Conservation (phyloP, 2,888 invertebrate species). For the Lochmaea capreae region DNA sequence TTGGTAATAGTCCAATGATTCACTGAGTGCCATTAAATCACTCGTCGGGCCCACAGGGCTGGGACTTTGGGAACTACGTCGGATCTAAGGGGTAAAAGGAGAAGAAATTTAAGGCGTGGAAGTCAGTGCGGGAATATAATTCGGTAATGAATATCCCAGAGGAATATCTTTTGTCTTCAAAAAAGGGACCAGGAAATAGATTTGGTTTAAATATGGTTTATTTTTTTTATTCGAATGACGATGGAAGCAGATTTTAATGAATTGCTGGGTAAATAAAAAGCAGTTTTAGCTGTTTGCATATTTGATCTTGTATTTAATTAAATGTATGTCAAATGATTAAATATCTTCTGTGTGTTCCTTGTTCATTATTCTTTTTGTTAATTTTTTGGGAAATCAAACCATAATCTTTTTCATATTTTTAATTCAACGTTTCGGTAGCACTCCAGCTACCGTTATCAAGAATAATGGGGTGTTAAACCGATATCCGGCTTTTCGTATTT, state of each 20-base stretch:
- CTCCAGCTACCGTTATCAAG: too few species aligned
- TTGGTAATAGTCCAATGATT: slow-evolving; percentile 33
- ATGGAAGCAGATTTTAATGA: not conserved
- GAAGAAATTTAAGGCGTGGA: slow-evolving; percentile 21
- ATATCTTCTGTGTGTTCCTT: too few species aligned
- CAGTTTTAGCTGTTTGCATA: not conserved
- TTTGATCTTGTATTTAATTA: not conserved
- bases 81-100: slow-evolving; percentile 2
- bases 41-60: slow-evolving; percentile 18
- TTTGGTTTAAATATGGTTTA: slow-evolving; percentile 25
- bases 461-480: too few species aligned
- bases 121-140: slow-evolving; percentile 21
- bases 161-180: slow-evolving; percentile 13
- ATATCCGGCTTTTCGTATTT: too few species aligned
- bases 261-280: not conserved
- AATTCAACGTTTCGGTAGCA: too few species aligned
- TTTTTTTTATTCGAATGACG: not conserved
- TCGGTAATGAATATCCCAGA: slow-evolving; percentile 30
- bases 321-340: not conserved
- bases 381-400: too few species aligned
- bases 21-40: slow-evolving; percentile 33
- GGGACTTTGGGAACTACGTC: not conserved
- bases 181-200: slow-evolving; percentile 20
- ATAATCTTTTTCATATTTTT: too few species aligned
- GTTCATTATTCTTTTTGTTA: too few species aligned